phyloP scores from a whole-genome alignment of 2,113 vertebrate genomes.

The Casuarius casuarius region DNA sequence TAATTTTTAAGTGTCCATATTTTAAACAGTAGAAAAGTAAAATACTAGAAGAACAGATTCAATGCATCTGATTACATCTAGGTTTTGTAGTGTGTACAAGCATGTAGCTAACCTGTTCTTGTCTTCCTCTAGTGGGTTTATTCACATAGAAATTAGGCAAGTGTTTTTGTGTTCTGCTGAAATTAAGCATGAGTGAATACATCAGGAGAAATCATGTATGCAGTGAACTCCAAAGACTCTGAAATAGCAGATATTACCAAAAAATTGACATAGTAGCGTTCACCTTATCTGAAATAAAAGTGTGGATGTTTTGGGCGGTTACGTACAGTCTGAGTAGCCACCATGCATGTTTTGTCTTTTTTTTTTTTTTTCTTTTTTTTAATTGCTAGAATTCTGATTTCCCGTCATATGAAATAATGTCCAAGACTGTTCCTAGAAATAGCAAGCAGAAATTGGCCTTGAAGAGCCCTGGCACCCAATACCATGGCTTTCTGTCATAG shows the following conservation, averaged over 20 bases:
- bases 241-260: background rate
- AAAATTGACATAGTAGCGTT: background rate
- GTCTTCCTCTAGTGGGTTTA: background rate
- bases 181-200: background rate
- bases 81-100: background rate
- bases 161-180: background rate
- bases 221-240: background rate
- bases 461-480: background rate
- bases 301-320: background rate
- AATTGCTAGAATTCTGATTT: background rate
- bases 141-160: background rate
- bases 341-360: background rate
- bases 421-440: background rate
- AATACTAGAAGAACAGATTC: background rate
- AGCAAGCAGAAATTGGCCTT: background rate
- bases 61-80: background rate
- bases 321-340: background rate
- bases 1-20: background rate
- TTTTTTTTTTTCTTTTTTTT: background rate
- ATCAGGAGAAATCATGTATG: background rate
- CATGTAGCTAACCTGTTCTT: background rate
- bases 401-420: background rate
- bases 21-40: background rate
- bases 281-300: background rate
- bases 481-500: background rate